phyloP scores from a whole-genome alignment of 1,140 invertebrate species.

The Hormaphis cornu region DNA sequence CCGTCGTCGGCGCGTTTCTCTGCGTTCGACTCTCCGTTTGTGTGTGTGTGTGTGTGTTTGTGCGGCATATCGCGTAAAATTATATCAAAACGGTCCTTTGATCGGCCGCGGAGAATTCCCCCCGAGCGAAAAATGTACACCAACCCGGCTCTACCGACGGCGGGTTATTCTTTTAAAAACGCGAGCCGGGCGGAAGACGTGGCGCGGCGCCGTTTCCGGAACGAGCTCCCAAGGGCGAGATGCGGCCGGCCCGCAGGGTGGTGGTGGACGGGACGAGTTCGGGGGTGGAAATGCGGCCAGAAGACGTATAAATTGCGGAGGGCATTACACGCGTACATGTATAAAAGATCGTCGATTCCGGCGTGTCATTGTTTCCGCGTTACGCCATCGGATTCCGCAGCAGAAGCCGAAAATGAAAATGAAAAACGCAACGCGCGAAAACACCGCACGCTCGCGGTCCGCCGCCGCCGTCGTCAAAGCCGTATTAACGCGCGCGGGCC shows the following conservation, averaged over 20 bases:
- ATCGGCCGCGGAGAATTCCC: too few species aligned
- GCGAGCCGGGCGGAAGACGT: too few species aligned
- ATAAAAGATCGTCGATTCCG: conserved; percentile 16
- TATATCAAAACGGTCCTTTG: too few species aligned
- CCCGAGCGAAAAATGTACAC: too few species aligned
- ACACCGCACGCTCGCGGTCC: too few species aligned
- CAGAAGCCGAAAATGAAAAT: conserved; percentile 28
- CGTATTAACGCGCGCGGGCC: conserved; percentile 19
- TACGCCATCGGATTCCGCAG: conserved; percentile 16
- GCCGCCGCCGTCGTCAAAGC: conserved; percentile 31
- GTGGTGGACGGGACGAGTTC: neutral
- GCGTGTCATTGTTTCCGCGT: conserved; percentile 31
- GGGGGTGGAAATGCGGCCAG: neutral
- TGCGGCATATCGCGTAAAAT: too few species aligned
- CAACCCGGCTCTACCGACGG: too few species aligned
- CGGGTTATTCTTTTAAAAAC: too few species aligned
- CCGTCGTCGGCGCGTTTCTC: neutral
- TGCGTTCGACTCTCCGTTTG: too few species aligned
- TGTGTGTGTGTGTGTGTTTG: too few species aligned
- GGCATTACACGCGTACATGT: neutral
- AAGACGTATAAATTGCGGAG: neutral
- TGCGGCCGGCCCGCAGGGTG: conserved; percentile 26
- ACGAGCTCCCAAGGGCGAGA: too few species aligned
- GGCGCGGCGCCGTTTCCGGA: too few species aligned
- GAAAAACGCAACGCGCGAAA: conserved; percentile 3